Evolutionary conservation across 2,113 vertebrate species (phyloP).

Genomic region (Brachyistius frenatus): DNA sequence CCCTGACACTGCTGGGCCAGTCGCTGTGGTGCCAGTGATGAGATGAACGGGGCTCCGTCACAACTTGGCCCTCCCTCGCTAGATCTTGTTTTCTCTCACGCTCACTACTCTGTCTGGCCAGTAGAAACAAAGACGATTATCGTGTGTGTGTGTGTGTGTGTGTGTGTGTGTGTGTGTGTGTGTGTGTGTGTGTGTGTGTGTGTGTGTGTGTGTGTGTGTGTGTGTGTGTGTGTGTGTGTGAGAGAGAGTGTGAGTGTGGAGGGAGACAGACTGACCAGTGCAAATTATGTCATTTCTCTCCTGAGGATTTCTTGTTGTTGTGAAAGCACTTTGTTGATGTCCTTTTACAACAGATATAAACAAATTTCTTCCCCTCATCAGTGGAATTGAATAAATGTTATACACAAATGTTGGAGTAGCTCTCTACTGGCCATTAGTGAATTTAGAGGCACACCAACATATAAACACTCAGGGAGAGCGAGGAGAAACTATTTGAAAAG

Average conservation of each 20-base stretch:
- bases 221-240: slow-evolving; percentile 10
- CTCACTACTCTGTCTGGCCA: slow-evolving; percentile 24
- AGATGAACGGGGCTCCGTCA: slow-evolving; percentile 75
- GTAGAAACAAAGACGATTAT: slow-evolving; percentile 27
- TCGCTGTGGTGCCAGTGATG: slow-evolving; percentile 82
- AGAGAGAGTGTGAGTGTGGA: not conserved
- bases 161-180: too few relatives aligned
- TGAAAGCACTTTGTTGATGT: slow-evolving; percentile 58
- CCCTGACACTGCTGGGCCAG: slow-evolving; percentile 77
- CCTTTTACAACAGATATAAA: slow-evolving; percentile 47
- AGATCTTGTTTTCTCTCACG: slow-evolving; percentile 54
- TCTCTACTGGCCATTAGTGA: slow-evolving; percentile 24
- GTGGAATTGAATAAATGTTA: slow-evolving; percentile 15
- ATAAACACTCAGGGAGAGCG: slow-evolving; percentile 20
- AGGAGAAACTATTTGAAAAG: slow-evolving; percentile 7
- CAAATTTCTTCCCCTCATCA: slow-evolving; percentile 14
- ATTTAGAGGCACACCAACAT: slow-evolving; percentile 30
- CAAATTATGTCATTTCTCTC: slow-evolving; percentile 49
- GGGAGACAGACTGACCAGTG: slow-evolving; percentile 29
- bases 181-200: slow-evolving; percentile 8
- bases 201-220: not conserved
- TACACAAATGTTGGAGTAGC: slow-evolving; percentile 8
- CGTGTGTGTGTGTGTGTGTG: slow-evolving; percentile 13
- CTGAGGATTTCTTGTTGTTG: slow-evolving; percentile 33
- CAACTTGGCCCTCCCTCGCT: slow-evolving; percentile 57